Percentiles rank a stretch among this genome's conserved stretches.
Conservation (phyloP, 2,113 vertebrate genomes). For the Anseranas semipalmata region DNA sequence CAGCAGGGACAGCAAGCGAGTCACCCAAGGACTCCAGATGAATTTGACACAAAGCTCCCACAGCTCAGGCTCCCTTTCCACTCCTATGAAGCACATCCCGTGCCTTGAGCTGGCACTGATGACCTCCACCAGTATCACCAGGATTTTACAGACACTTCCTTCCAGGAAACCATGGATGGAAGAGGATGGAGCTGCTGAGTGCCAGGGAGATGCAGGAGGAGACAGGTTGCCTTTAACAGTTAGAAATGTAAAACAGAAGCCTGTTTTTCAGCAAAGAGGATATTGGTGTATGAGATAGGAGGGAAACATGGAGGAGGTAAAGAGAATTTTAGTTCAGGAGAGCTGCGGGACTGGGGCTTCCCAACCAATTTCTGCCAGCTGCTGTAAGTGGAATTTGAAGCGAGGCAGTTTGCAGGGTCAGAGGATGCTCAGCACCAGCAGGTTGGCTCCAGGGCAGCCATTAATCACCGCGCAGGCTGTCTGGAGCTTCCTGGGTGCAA, state of each 20-base stretch:
- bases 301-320: neutral
- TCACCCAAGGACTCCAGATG: neutral
- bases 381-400: neutral
- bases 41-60: neutral
- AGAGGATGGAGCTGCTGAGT: neutral
- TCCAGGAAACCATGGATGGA: neutral
- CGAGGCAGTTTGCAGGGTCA: rapidly evolving
- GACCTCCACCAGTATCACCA: rapidly evolving
- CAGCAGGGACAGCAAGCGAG: neutral
- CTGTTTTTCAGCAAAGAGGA: neutral
- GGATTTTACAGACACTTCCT: neutral
- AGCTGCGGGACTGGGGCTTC: neutral
- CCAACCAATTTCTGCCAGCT: neutral
- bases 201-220: neutral
- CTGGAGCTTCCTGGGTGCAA: rapidly evolving
- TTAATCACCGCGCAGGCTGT: neutral
- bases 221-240: neutral
- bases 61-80: neutral
- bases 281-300: neutral
- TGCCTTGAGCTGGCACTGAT: neutral
- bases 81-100: rapidly evolving
- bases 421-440: neutral
- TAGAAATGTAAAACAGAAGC: neutral
- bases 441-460: neutral
- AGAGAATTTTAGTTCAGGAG: neutral